A percentile compares a stretch with the other conserved stretches of the same genome.
phyloP scores from a whole-genome alignment of 2,113 vertebrate species.

The Catharus fuscescens region DNA sequence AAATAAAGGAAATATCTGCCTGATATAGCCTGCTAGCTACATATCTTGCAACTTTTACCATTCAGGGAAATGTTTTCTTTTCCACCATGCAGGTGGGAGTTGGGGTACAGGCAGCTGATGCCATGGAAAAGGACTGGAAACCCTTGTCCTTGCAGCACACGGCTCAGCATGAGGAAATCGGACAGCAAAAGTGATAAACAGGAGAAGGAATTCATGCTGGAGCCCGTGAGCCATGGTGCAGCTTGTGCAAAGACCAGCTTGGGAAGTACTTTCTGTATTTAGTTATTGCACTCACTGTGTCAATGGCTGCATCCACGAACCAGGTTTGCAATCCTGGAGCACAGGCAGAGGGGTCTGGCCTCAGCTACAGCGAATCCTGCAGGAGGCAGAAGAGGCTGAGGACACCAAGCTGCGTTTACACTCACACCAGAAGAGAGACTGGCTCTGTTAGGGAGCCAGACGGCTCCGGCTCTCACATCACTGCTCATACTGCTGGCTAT shows the following conservation, averaged over 20 bases:
- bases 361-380: neutral
- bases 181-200: neutral
- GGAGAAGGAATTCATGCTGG: neutral
- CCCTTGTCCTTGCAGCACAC: neutral
- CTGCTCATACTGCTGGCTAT: conserved; percentile 54
- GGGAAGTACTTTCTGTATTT: neutral
- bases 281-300: neutral
- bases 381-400: neutral
- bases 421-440: neutral
- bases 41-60: neutral
- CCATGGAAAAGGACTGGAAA: neutral
- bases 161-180: neutral
- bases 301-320: neutral
- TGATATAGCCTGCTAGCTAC: neutral
- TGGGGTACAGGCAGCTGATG: neutral
- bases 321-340: neutral
- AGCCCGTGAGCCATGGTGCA: neutral
- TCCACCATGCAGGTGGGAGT: neutral
- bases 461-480: conserved; percentile 29
- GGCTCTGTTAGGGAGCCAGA: conserved; percentile 40
- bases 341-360: neutral
- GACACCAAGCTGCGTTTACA: neutral
- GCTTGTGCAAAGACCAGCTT: neutral
- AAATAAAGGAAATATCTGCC: neutral
- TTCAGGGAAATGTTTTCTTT: neutral